Evolutionary conservation across 2,113 vertebrate species (phyloP).

Genomic region (Argyrosomus japonicus): DNA sequence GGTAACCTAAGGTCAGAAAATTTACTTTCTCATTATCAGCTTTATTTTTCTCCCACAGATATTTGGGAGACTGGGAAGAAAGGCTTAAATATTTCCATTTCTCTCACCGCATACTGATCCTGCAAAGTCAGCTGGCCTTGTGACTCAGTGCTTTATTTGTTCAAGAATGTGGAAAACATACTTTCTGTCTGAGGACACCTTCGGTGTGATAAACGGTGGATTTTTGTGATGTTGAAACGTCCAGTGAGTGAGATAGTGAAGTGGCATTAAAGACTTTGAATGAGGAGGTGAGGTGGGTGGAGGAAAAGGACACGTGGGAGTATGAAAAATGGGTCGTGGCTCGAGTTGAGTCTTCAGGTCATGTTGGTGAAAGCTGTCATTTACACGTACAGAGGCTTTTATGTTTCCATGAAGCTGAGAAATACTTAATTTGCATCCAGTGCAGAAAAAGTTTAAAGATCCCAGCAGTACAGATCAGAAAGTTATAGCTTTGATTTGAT

Average conservation of each 20-base stretch:
- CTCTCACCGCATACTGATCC: not conserved
- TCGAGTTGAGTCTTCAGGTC: not conserved
- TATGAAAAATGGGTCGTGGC: not conserved
- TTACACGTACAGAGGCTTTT: not conserved
- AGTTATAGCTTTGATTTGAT: not conserved
- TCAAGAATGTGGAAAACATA: not conserved
- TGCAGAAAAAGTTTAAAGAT: not conserved
- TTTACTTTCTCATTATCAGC: not conserved
- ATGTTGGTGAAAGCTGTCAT: constrained; percentile 4
- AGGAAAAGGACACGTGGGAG: not conserved
- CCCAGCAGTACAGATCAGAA: not conserved
- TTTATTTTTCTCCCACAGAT: not conserved
- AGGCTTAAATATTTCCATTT: not conserved
- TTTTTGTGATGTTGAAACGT: constrained; percentile 6
- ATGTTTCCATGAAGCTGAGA: not conserved
- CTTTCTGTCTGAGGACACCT: constrained; percentile 1
- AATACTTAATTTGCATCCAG: not conserved
- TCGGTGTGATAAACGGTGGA: not conserved
- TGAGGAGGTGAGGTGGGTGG: not conserved
- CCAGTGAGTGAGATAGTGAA: not conserved
- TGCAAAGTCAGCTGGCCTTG: not conserved
- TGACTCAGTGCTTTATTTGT: not conserved
- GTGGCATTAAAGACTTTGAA: constrained; percentile 1
- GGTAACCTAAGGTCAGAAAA: not conserved
- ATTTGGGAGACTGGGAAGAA: not conserved